phyloP scores from a whole-genome alignment of 2,113 vertebrate genomes.

The Apaloderma vittatum region DNA sequence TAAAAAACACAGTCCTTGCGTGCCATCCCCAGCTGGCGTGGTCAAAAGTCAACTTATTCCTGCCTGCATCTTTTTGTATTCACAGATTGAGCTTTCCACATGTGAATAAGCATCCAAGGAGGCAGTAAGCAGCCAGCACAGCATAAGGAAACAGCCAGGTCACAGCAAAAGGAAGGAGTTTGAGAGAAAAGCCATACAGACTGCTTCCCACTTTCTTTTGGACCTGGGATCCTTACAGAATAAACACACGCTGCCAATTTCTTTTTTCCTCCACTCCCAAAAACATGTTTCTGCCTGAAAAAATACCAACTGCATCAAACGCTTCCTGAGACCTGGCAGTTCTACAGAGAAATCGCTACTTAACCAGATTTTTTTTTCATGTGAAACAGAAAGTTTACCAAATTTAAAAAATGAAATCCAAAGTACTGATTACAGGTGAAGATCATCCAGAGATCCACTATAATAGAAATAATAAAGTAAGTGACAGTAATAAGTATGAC shows the following conservation, averaged over 20 bases:
- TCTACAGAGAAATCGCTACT: background rate
- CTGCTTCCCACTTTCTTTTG: background rate
- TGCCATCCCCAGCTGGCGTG: background rate
- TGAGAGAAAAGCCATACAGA: background rate
- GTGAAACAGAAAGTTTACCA: background rate
- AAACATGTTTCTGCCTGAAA: background rate
- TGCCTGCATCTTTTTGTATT: background rate
- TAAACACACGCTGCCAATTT: background rate
- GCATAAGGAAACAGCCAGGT: background rate
- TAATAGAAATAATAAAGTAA: background rate
- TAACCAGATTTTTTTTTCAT: background rate
- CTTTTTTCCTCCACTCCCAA: background rate
- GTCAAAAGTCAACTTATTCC: background rate
- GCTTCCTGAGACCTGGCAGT: background rate
- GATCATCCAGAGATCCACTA: background rate
- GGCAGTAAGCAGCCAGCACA: background rate
- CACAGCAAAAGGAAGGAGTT: background rate
- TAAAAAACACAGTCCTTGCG: rapidly evolving
- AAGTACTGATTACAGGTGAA: background rate
- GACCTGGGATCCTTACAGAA: background rate
- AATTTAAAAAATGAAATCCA: background rate
- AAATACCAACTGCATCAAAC: background rate
- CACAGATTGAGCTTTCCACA: background rate
- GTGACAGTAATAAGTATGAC: background rate
- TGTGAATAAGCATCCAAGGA: rapidly evolving